These are phyloP conservation scores for Polyommatus iphigenia DNA, from an alignment of 2,888 invertebrate genomes.

Conservation along the genomic window DNA sequence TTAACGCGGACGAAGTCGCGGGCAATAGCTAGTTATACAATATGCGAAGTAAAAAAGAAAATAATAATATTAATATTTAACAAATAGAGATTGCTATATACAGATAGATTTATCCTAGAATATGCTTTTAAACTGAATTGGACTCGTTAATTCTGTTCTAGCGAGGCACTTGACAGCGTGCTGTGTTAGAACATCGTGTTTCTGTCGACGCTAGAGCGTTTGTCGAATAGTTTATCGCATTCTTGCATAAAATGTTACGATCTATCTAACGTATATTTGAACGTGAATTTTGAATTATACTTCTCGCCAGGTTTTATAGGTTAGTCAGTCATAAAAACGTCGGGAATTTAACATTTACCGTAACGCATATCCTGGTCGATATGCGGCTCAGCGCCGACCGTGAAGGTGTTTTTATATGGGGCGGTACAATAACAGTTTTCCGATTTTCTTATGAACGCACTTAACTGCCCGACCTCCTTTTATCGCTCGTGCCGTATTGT, in stretches of 20 bases:
- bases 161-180: not conserved
- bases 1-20: no score
- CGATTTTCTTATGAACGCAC: conserved; percentile 30
- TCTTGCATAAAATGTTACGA: not conserved
- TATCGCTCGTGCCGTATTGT: not conserved
- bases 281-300: not conserved
- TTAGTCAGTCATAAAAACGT: not conserved
- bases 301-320: not conserved
- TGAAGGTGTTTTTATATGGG: conserved; percentile 18
- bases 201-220: conserved; percentile 2
- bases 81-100: not conserved
- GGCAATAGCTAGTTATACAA: no score
- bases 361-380: conserved; percentile 43
- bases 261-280: not conserved
- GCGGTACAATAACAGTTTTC: conserved; percentile 27
- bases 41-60: not conserved
- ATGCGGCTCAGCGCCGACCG: not conserved
- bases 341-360: not conserved
- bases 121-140: not conserved
- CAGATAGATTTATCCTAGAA: not conserved
- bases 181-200: not conserved
- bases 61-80: not conserved
- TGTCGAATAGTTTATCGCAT: not conserved
- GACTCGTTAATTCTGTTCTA: not conserved
- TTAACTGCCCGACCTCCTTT: conserved; percentile 25